Percentiles rank a stretch among this genome's conserved stretches.
These are phyloP conservation scores for Eupleurogrammus muticus DNA, from an alignment of 2,797 vertebrate genomes.

Conservation along the genomic window DNA sequence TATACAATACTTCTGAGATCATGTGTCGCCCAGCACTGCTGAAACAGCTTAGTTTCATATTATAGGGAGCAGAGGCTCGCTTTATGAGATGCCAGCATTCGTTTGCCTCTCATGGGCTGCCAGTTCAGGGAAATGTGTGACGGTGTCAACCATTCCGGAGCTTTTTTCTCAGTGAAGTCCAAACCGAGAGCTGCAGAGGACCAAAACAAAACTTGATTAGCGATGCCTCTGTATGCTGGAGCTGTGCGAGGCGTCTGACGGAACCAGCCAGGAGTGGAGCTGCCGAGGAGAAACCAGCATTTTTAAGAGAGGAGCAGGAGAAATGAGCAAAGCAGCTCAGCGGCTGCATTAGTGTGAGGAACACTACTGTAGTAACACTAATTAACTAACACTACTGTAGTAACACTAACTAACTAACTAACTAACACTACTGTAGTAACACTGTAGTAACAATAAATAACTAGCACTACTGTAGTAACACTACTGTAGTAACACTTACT, in stretches of 20 bases:
- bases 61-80: slow-evolving; percentile 23
- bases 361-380: no score
- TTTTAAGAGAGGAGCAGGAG: slow-evolving; percentile 49
- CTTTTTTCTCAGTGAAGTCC: slow-evolving; percentile 57
- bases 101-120: slow-evolving; percentile 48
- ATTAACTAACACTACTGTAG: no score
- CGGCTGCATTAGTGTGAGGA: slow-evolving; percentile 43
- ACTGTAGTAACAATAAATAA: no score
- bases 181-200: slow-evolving; percentile 50
- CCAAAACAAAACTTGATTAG: slow-evolving; percentile 73
- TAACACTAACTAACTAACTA: no score
- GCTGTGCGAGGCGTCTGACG: slow-evolving; percentile 55
- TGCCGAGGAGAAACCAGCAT: slow-evolving; percentile 50
- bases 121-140: slow-evolving; percentile 57
- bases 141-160: slow-evolving; percentile 57
- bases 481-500: no score
- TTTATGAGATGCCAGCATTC: slow-evolving; percentile 30
- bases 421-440: no score
- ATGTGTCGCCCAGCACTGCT: slow-evolving; percentile 15
- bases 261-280: slow-evolving; percentile 51
- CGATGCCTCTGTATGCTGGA: slow-evolving; percentile 57
- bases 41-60: slow-evolving; percentile 27
- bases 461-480: no score
- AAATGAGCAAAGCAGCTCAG: slow-evolving; percentile 52
- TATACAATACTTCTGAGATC: slow-evolving; percentile 25